Conservation (phyloP, 2,113 vertebrate genomes). For the Meriones unguiculatus region DNA sequence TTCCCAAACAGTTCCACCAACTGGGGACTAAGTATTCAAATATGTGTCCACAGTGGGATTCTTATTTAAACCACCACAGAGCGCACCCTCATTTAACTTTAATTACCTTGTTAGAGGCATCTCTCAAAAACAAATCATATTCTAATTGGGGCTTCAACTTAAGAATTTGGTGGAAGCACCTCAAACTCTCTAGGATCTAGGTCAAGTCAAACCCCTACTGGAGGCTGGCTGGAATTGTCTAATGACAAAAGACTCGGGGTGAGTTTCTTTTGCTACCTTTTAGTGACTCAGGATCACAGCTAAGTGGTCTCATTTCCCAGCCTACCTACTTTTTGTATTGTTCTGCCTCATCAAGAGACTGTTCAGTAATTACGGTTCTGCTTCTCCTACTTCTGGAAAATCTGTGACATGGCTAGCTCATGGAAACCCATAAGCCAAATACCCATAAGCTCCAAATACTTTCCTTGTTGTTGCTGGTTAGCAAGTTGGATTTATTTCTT, state of each 20-base stretch:
- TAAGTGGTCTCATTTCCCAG: neutral
- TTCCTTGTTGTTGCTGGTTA: neutral
- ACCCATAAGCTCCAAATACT: neutral
- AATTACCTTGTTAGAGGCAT: neutral
- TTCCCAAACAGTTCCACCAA: neutral
- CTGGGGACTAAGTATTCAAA: neutral
- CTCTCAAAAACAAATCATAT: neutral
- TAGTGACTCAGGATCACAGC: neutral
- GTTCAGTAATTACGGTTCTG: neutral
- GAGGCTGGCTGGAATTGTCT: neutral
- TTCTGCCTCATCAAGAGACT: neutral
- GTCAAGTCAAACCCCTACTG: neutral
- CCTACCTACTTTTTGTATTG: neutral
- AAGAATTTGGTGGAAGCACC: neutral
- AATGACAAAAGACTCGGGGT: neutral
- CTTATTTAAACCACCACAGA: neutral
- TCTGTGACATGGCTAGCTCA: neutral
- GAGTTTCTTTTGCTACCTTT: neutral
- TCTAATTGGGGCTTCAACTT: neutral
- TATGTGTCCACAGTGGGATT: neutral
- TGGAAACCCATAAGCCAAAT: neutral
- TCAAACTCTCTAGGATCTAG: neutral
- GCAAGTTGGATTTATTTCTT: neutral
- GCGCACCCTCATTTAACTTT: neutral
- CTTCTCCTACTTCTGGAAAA: neutral